These are phyloP conservation scores for Ariopsis seemanni DNA, from an alignment of 2,113 vertebrate genomes.

Conservation along the genomic window DNA sequence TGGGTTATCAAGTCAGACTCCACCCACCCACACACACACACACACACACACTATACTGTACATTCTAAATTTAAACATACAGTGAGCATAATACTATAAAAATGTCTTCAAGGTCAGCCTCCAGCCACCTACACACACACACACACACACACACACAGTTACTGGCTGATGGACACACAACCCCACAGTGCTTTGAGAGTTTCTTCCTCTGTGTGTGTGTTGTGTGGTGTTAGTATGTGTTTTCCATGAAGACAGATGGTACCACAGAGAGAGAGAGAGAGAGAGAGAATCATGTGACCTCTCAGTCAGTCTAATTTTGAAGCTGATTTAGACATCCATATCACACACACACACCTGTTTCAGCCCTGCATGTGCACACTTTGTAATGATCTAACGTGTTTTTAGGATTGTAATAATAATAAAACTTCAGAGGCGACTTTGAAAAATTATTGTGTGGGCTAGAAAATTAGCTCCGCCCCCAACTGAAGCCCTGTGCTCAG, in stretches of 20 bases:
- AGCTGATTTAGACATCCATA: background rate
- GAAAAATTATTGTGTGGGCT: background rate
- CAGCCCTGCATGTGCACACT: background rate
- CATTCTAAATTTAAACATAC: background rate
- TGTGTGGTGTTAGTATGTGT: slow-evolving; percentile 11
- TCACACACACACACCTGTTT: background rate
- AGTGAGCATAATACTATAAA: background rate
- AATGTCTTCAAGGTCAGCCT: slow-evolving; percentile 32
- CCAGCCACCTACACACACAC: slow-evolving; percentile 6
- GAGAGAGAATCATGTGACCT: background rate
- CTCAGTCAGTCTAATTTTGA: background rate
- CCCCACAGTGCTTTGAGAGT: background rate
- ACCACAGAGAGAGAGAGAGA: background rate
- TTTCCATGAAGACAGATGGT: slow-evolving; percentile 20
- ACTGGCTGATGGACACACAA: background rate
- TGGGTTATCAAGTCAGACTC: background rate
- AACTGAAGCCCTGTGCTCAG: no score
- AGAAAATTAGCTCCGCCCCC: background rate
- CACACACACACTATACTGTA: background rate
- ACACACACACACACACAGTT: background rate
- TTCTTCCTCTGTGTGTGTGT: background rate
- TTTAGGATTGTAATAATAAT: background rate
- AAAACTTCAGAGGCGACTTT: no score
- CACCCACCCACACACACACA: background rate
- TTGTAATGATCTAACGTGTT: background rate